Percentiles rank a stretch among this genome's conserved stretches.
phyloP scores from a whole-genome alignment of 2,888 invertebrate genomes.

The Netelia inedita region DNA sequence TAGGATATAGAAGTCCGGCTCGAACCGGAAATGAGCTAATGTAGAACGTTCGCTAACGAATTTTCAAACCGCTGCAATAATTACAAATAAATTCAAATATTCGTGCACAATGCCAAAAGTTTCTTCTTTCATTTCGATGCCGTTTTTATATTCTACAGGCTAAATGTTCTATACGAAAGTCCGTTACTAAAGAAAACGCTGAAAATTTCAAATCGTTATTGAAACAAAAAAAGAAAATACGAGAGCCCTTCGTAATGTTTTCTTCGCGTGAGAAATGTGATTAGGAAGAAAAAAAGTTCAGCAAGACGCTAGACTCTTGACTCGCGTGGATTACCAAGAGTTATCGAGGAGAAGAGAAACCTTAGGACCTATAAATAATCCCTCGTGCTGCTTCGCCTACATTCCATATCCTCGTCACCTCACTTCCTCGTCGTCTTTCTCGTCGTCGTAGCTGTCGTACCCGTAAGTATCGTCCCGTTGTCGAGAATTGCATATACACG shows the following conservation, averaged over 20 bases:
- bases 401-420: slow-evolving; percentile 76
- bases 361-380: slow-evolving; percentile 81
- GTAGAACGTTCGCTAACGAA: slow-evolving; percentile 37
- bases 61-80: slow-evolving; percentile 35
- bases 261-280: slow-evolving; percentile 29
- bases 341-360: slow-evolving; percentile 80
- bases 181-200: neutral
- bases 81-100: neutral
- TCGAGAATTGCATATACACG: neutral
- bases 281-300: slow-evolving; percentile 42
- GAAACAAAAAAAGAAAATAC: neutral
- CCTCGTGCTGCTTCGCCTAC: slow-evolving; percentile 78
- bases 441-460: neutral
- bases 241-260: neutral
- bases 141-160: neutral
- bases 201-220: neutral
- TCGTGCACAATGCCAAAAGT: neutral
- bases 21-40: slow-evolving; percentile 66
- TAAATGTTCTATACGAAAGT: neutral
- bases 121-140: neutral
- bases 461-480: slow-evolving; percentile 33
- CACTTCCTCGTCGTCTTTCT: slow-evolving; percentile 23
- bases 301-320: slow-evolving; percentile 56
- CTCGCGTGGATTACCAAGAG: slow-evolving; percentile 67
- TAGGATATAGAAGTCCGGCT: slow-evolving; percentile 63